A percentile compares a stretch with the other conserved stretches of the same genome.
These are phyloP conservation scores for Rattus rattus DNA, from an alignment of 2,113 vertebrate genomes.

Conservation along the genomic window DNA sequence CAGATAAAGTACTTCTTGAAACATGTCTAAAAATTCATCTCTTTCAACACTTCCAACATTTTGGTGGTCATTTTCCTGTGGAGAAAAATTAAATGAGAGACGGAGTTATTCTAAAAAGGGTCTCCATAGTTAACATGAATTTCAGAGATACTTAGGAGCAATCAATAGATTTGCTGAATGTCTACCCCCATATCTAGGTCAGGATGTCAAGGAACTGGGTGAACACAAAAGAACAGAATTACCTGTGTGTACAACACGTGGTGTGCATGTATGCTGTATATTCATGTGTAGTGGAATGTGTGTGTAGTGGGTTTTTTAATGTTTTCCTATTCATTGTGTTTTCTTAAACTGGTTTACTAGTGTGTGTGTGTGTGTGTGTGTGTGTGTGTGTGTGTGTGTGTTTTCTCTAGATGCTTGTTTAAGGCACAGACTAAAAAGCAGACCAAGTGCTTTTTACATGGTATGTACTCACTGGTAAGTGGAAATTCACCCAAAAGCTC, in stretches of 20 bases:
- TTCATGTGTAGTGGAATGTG: not conserved
- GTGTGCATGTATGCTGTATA: not conserved
- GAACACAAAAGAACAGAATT: not conserved
- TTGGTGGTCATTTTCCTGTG: constrained; percentile 39
- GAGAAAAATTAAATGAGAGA: constrained; percentile 3
- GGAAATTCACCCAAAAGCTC: too few relatives aligned
- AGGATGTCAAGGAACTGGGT: constrained; percentile 18
- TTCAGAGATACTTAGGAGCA: not conserved
- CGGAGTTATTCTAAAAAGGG: constrained; percentile 8
- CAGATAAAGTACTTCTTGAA: constrained; percentile 31
- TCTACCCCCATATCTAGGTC: not conserved
- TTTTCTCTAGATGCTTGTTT: constrained; percentile 5
- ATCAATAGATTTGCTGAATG: constrained; percentile 32
- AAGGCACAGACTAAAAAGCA: not conserved
- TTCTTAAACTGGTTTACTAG: not conserved
- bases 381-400: not conserved
- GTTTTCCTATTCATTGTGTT: not conserved
- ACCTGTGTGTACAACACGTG: not conserved
- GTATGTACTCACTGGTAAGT: too few relatives aligned
- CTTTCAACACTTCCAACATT: constrained; percentile 43
- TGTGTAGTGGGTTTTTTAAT: not conserved
- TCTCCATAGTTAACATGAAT: constrained; percentile 29
- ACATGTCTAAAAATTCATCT: constrained; percentile 58
- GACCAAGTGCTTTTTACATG: not conserved
- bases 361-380: not conserved